Base-by-base conservation (phyloP, 2,888 invertebrate species). In the Arenicola marina region DNA sequence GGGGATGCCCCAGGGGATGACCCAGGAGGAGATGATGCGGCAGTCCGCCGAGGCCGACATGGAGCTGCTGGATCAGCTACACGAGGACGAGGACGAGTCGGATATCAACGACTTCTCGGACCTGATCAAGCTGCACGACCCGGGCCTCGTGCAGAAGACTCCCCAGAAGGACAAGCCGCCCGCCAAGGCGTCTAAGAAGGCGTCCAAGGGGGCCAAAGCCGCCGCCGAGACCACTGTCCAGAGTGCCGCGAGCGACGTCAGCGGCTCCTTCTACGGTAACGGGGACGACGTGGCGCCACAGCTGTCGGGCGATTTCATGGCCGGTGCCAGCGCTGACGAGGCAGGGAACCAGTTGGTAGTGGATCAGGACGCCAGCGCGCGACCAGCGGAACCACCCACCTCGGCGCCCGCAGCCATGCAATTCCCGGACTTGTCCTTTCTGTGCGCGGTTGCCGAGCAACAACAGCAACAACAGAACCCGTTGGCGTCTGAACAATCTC, bases 61-160 rank as follows among this genome's bases (percentile, higher is more conserved):
- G 56, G 4, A 53, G 11, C 26, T 56, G 15, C n/a, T 56, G 11
- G 56, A 56, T 7, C 56, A 56, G 4, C 28, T 61, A 18, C 4
- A 31, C 2, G 62, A 62, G 26, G 62, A 62, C 28, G 64, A 64
- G 4, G 64, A 62, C 4, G 64, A 64, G n/a, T 28, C 55, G 4
- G 61, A 64, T 33, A 64, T 62, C 45, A 51, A 45, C 44, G 64
- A 64, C 51, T 63, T 63, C 61, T 55, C 60, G 15, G 63, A 63
- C 29, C 45, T 63, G 21, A 61, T 63, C 29, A 43, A 56, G 24
- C 28, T 63, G 44, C 63, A 62, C 38, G 57, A 46, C n/a, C 31
- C 21, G n/a, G n/a, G n/a, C n/a, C n/a, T n/a, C n/a, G n/a, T n/a
- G n/a, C n/a, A n/a, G n/a, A n/a, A n/a, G n/a, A n/a, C n/a, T n/a